These are phyloP conservation scores for Phocides pigmalion DNA, from an alignment of 1,140 invertebrate genomes.

Conservation along the genomic window DNA sequence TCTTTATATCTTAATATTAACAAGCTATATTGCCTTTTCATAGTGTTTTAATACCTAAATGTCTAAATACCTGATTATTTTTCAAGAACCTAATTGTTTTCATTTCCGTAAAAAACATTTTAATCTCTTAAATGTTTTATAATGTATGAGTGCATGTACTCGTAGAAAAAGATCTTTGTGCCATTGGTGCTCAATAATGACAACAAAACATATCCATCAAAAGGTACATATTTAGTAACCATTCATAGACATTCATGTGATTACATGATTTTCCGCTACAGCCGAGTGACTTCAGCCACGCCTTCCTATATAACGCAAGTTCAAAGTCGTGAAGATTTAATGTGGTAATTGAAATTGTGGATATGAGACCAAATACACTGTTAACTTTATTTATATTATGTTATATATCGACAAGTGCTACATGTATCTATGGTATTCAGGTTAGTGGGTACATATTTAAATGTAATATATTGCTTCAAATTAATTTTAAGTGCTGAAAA, in stretches of 20 bases:
- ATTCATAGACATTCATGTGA: constrained; percentile 41
- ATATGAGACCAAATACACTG: constrained; percentile 54
- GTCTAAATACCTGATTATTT: too few species aligned
- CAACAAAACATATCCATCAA: constrained; percentile 35
- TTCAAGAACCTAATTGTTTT: too few species aligned
- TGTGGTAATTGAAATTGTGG: constrained; percentile 47
- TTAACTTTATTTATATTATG: constrained; percentile 39
- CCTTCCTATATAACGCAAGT: constrained; percentile 77
- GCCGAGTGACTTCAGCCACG: constrained; percentile 53
- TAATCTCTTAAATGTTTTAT: too few species aligned
- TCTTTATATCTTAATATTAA: too few species aligned
- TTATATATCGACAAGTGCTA: constrained; percentile 33
- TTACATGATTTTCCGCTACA: constrained; percentile 66
- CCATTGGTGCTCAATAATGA: too few species aligned
- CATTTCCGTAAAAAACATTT: too few species aligned
- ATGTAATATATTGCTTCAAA: too few species aligned
- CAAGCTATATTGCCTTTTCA: too few species aligned
- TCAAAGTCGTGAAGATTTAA: constrained; percentile 70
- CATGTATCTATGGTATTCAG: constrained; percentile 35
- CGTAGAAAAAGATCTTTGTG: too few species aligned
- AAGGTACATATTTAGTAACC: constrained; percentile 11
- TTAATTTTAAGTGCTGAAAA: too few species aligned
- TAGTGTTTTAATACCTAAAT: too few species aligned
- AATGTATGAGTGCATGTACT: too few species aligned
- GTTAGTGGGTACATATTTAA: constrained; percentile 37